Percentiles rank a stretch among this genome's conserved stretches.
These are phyloP conservation scores for Ceratina australensis DNA, from an alignment of 1,140 invertebrate species.

Conservation along the genomic window DNA sequence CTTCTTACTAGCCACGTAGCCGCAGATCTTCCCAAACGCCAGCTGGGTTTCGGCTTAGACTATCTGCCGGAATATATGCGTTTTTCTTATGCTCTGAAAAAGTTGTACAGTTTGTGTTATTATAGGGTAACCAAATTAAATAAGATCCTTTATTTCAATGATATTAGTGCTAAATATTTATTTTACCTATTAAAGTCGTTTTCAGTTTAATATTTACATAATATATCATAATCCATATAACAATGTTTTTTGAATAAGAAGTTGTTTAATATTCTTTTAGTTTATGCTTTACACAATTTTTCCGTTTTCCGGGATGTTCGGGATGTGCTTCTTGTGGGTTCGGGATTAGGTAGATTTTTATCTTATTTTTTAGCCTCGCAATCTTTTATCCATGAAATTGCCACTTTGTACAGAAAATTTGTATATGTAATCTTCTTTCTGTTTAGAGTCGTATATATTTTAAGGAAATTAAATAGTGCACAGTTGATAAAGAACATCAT, in stretches of 20 bases:
- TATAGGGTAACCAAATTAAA: not conserved
- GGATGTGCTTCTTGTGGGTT: constrained; percentile 16
- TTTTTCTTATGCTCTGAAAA: no score
- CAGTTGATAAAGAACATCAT: not conserved
- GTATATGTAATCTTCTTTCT: constrained; percentile 42
- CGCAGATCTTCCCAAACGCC: no score
- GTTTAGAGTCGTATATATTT: constrained; percentile 12
- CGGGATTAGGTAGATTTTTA: constrained; percentile 13
- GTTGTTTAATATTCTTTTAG: constrained; percentile 12
- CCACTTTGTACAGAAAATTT: constrained; percentile 37
- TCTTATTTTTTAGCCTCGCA: not conserved
- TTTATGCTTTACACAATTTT: constrained; percentile 26
- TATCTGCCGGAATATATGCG: no score
- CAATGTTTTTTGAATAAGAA: not conserved
- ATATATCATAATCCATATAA: not conserved
- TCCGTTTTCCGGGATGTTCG: constrained; percentile 8
- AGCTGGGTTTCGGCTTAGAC: no score
- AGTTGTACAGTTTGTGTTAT: not conserved
- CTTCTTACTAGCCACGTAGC: no score
- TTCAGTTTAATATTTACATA: constrained; percentile 4
- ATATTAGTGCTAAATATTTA: constrained; percentile 3
- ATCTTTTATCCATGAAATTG: not conserved
- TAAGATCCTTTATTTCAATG: not conserved
- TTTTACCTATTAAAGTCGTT: not conserved
- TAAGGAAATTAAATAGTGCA: not conserved